phyloP scores from a whole-genome alignment of 2,888 invertebrate species.

The Apamea anceps region DNA sequence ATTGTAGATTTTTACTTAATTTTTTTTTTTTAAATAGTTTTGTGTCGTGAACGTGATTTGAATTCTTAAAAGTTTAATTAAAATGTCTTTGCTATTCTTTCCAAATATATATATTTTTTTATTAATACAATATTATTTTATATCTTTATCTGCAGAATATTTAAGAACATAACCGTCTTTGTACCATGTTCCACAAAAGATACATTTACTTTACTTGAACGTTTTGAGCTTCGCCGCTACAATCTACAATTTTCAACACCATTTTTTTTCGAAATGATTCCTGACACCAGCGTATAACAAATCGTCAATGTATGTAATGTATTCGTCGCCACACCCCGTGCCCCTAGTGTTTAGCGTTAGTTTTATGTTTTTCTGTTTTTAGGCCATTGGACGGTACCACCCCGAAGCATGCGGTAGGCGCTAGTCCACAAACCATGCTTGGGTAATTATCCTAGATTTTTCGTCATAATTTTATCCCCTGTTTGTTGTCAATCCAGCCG shows the following conservation, averaged over 20 bases:
- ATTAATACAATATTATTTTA: neutral
- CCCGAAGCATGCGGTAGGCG: conserved; percentile 90
- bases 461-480: conserved; percentile 35
- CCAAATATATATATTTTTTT: neutral
- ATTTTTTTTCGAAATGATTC: neutral
- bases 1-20: neutral
- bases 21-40: conserved; percentile 9
- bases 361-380: conserved; percentile 90
- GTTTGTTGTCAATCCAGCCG: conserved; percentile 22
- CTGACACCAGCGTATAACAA: conserved; percentile 73
- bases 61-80: neutral
- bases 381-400: conserved; percentile 91
- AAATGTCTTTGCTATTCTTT: neutral
- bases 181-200: neutral
- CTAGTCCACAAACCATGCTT: conserved; percentile 91
- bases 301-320: conserved; percentile 60
- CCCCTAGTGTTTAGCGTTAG: conserved; percentile 84
- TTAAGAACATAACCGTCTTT: neutral
- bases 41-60: conserved; percentile 35
- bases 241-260: neutral
- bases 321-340: conserved; percentile 67
- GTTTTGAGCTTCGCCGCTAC: neutral
- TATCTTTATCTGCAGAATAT: neutral
- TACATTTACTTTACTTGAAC: neutral
- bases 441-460: conserved; percentile 90